Percentiles rank a stretch among this genome's conserved stretches.
Evolutionary conservation across 2,888 invertebrate genomes (phyloP).

Genomic region (Drosophila picticornis): DNA sequence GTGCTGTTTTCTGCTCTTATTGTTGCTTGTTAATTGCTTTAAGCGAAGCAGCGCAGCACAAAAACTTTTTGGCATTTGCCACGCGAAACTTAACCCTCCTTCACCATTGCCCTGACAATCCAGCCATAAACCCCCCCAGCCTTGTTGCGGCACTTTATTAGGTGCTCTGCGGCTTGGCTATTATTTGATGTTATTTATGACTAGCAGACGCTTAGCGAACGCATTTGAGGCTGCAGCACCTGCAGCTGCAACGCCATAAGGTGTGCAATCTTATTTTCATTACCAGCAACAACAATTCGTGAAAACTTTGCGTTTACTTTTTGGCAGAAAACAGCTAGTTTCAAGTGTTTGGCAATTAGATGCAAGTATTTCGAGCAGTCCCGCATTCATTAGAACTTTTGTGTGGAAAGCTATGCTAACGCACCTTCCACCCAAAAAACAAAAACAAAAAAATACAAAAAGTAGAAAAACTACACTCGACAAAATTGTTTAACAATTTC

Average conservation of each 20-base stretch:
- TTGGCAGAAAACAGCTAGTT: constrained; percentile 19
- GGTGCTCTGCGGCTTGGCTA: constrained; percentile 44
- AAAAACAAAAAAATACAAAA: background rate
- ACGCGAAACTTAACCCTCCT: constrained; percentile 5
- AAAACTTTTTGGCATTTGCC: constrained; percentile 53
- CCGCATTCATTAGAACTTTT: constrained; percentile 47
- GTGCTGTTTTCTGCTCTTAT: constrained; percentile 18
- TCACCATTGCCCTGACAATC: background rate
- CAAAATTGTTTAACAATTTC: background rate
- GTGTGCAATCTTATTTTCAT: constrained; percentile 59
- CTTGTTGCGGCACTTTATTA: constrained; percentile 68
- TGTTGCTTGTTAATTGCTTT: constrained; percentile 44
- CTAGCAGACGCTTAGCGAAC: constrained; percentile 53
- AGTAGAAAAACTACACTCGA: background rate
- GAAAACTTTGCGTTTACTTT: constrained; percentile 34
- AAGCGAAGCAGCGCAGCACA: constrained; percentile 39
- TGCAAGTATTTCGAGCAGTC: constrained; percentile 43
- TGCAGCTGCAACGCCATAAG: constrained; percentile 46
- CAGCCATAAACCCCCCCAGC: background rate
- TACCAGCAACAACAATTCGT: constrained; percentile 11
- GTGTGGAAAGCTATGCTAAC: constrained; percentile 21
- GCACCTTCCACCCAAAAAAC: background rate
- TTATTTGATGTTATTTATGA: constrained; percentile 74
- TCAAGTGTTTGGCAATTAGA: constrained; percentile 62
- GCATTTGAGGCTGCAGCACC: constrained; percentile 41